phyloP scores from a whole-genome alignment of 2,888 invertebrate species.

The Trachelus stipa region DNA sequence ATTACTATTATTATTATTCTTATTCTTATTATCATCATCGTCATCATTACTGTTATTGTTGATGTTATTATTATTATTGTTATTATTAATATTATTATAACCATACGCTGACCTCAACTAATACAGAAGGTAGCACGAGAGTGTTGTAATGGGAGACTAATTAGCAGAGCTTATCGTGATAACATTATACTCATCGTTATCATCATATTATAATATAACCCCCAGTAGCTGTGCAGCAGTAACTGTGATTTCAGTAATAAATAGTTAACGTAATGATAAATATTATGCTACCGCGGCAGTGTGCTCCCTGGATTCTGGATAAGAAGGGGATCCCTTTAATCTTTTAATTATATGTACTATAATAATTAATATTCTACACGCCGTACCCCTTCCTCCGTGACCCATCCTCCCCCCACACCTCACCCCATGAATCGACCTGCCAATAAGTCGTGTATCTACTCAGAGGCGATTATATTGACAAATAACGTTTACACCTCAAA shows the following conservation, averaged over 20 bases:
- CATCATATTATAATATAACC: constrained; percentile 38
- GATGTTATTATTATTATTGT: constrained; percentile 42
- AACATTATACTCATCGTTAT: constrained; percentile 27
- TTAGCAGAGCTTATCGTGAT: constrained; percentile 39
- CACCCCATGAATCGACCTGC: background rate
- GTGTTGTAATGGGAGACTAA: constrained; percentile 60
- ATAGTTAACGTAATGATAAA: constrained; percentile 63
- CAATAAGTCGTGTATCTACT: constrained; percentile 44
- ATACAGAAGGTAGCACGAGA: constrained; percentile 58
- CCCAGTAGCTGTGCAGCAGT: constrained; percentile 60
- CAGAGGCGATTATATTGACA: constrained; percentile 51
- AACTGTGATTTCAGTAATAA: constrained; percentile 61
- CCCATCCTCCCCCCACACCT: constrained; percentile 29
- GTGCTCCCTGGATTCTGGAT: constrained; percentile 59
- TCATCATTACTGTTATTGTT: constrained; percentile 36
- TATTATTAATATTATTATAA: constrained; percentile 53
- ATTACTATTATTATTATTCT: constrained; percentile 44
- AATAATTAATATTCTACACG: constrained; percentile 46
- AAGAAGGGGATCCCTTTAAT: constrained; percentile 44
- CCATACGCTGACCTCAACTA: constrained; percentile 45
- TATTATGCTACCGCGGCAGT: constrained; percentile 64
- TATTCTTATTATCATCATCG: constrained; percentile 38
- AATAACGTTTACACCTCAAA: constrained; percentile 51
- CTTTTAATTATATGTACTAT: constrained; percentile 28
- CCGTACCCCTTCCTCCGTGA: constrained; percentile 27